Percentiles rank a stretch among this genome's conserved stretches.
Evolutionary conservation across 2,113 vertebrate genomes (phyloP).

Genomic region (Ptyas mucosa): DNA sequence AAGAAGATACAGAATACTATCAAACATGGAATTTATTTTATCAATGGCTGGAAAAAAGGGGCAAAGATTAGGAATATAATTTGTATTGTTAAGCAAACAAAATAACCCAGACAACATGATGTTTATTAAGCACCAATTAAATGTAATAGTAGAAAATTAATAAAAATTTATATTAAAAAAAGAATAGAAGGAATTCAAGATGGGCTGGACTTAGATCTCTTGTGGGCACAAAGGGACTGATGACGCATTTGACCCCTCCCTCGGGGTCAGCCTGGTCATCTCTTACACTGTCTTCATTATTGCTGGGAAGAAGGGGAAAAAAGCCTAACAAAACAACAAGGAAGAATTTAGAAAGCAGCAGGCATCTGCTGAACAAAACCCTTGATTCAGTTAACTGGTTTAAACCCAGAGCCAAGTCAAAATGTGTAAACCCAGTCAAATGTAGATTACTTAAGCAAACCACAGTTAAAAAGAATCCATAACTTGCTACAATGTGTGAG

Average conservation of each 20-base stretch:
- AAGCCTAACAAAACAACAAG: background rate
- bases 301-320: background rate
- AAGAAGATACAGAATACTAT: too few species aligned
- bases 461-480: background rate
- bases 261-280: background rate
- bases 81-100: too few species aligned
- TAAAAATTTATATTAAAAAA: too few species aligned
- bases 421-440: background rate
- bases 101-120: too few species aligned
- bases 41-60: too few species aligned
- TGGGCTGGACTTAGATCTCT: background rate
- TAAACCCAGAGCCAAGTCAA: background rate
- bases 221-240: background rate
- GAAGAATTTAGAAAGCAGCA: background rate
- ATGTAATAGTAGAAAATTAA: too few species aligned
- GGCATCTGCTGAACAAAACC: background rate
- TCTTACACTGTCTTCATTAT: background rate
- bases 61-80: too few species aligned
- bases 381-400: background rate
- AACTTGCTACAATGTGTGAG: background rate
- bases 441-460: background rate
- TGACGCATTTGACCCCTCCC: background rate
- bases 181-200: background rate
- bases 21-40: too few species aligned
- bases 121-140: too few species aligned